Base-by-base conservation (phyloP, 1,140 invertebrate species). In the Penaeus japonicus region DNA sequence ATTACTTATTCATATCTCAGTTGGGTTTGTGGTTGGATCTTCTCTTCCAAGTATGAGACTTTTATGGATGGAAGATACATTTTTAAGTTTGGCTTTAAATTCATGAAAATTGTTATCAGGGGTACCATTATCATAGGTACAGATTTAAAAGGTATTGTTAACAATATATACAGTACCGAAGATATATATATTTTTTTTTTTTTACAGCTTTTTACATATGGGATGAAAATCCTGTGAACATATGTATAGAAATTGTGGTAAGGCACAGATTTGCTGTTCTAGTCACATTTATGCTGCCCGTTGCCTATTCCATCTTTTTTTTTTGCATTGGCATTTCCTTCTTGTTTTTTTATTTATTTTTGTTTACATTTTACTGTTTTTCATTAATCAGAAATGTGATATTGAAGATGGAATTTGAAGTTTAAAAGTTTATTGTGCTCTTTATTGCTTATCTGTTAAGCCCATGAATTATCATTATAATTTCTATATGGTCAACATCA, bases 191-290 rank as follows among this genome's bases (percentile, higher is more conserved):
- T n/a, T n/a, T n/a, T n/a, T n/a, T n/a, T n/a, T n/a, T n/a, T n/a
- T n/a, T n/a, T n/a, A n/a, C n/a, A n/a, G n/a, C n/a, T n/a, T n/a
- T n/a, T n/a, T n/a, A n/a, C n/a, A n/a, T n/a, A n/a, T n/a, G n/a
- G n/a, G n/a, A n/a, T n/a, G n/a, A n/a, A n/a, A n/a, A n/a, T 47
- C 15, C 10, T 47, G 47, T 47, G 47, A 47, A 47, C 15, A 47
- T 47, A 7, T 47, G 10, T 12, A 47, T 47, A 47, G 47, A 47
- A 47, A 47, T 47, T 47, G 47, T 47, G 47, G 15, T 78, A 86
- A 80, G 85, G 75, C 85, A 78, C 75, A 86, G 59, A 86, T 65
- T 55, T 86, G 85, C 85, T 86, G 85, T 65, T 86, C 85, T 79
- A 79, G 57, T 75, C 70, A 27, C 22, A 73, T 73, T 78, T 75